Evolutionary conservation across 1,140 invertebrate species (phyloP).

Genomic region (Caenorhabditis latens): DNA sequence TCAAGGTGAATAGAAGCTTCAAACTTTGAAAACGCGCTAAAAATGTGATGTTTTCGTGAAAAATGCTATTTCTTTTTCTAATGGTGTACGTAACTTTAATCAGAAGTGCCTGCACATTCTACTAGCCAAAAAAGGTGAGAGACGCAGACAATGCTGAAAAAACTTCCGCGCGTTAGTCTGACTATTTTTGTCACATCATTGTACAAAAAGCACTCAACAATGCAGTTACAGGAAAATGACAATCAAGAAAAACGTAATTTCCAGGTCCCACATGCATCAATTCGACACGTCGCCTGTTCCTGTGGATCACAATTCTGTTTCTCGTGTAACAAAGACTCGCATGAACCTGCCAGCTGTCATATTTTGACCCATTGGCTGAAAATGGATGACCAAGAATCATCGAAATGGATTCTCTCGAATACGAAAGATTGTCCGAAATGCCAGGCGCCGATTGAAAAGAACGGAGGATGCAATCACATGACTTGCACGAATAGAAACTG

Average conservation of each 20-base stretch:
- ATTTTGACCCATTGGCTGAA: constrained; percentile 96
- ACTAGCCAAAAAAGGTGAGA: too few species aligned
- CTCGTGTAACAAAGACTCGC: constrained; percentile 96
- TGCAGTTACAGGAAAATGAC: too few species aligned
- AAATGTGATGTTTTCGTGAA: too few species aligned
- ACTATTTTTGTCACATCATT: too few species aligned
- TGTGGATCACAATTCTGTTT: constrained; percentile 84
- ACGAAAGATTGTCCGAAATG: constrained; percentile 83
- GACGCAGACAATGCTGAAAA: too few species aligned
- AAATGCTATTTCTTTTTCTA: too few species aligned
- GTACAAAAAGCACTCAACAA: too few species aligned
- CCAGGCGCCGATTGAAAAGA: constrained; percentile 80
- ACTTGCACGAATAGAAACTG: constrained; percentile 98
- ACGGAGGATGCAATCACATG: constrained; percentile 99
- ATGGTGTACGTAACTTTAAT: too few species aligned
- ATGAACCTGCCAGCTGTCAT: constrained; percentile 96
- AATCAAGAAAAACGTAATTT: too few species aligned
- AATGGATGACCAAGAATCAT: constrained; percentile 98
- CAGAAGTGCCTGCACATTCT: too few species aligned
- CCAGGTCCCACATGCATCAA: constrained; percentile 84
- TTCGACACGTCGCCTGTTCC: constrained; percentile 89
- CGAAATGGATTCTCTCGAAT: constrained; percentile 99
- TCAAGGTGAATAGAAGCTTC: constrained; percentile 84
- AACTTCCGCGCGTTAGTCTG: too few species aligned
- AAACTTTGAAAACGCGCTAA: too few species aligned